phyloP scores from a whole-genome alignment of 1,140 invertebrate genomes.

The Pseudomyrmex flavicornis region DNA sequence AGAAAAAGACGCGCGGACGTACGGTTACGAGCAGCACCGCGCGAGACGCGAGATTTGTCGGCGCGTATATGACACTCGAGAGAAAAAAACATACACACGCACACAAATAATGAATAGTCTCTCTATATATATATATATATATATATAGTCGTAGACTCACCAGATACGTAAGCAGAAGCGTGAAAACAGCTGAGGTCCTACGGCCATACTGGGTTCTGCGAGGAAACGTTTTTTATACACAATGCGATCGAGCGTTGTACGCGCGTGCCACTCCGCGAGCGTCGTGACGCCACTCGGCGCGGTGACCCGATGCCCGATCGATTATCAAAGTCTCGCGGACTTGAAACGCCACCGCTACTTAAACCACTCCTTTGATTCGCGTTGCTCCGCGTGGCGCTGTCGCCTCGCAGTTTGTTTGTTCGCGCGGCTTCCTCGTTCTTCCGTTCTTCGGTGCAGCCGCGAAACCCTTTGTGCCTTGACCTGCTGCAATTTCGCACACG shows the following conservation, averaged over 20 bases:
- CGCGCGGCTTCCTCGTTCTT: too few relatives aligned
- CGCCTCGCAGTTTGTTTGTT: background rate
- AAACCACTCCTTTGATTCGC: slow-evolving; percentile 10
- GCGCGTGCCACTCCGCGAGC: slow-evolving; percentile 29
- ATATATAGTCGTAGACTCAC: slow-evolving; percentile 73
- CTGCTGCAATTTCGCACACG: background rate
- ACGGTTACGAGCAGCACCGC: too few relatives aligned
- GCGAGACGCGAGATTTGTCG: too few relatives aligned
- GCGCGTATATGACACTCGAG: too few relatives aligned
- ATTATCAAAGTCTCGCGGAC: slow-evolving; percentile 55
- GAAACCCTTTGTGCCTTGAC: too few relatives aligned
- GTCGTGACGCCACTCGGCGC: slow-evolving; percentile 60
- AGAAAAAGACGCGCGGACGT: too few relatives aligned
- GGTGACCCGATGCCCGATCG: slow-evolving; percentile 57
- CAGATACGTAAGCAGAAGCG: slow-evolving; percentile 76
- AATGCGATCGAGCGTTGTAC: slow-evolving; percentile 19
- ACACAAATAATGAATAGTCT: background rate
- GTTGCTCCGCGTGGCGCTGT: slow-evolving; percentile 32
- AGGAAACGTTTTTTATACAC: slow-evolving; percentile 63
- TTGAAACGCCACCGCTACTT: slow-evolving; percentile 7
- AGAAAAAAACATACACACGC: background rate
- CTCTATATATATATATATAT: too few relatives aligned
- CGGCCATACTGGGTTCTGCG: slow-evolving; percentile 79
- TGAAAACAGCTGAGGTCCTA: slow-evolving; percentile 81
- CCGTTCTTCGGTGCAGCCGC: too few relatives aligned